Evolutionary conservation across 2,888 invertebrate species (phyloP), one percentile per base, ranked within the genome.

Genomic region (Portevinia maculata): DNA sequence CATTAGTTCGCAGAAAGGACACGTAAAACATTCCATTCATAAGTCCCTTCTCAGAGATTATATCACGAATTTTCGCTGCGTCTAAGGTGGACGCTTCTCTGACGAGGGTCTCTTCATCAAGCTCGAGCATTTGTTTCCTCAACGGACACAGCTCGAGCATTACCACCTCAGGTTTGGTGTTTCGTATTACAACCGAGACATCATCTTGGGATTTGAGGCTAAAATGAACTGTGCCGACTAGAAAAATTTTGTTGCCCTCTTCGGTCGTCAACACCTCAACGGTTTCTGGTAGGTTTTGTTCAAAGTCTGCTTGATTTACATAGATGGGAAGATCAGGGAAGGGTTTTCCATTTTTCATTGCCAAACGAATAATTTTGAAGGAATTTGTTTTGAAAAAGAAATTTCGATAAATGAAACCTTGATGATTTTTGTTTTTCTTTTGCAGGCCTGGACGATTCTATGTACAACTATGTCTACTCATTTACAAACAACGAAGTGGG

Each of bases 181-280:
- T 87, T 19, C 86, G 79, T 46, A 87, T 85, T 3, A 86, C 86
- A 92, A 93, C 91, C 1, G 94, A 93, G 11, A 99, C 98, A 92
- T 99, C 98, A 81, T 97, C 94, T 90, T 97, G 97, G 84, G 98
- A 98, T 90, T 97, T 95, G 86, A 93, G 90, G 88, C 98, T 98
- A 89, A 98, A 99, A 91, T 99, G 98, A 34, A 98, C 98, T 8
- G 98, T 98, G 55, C 98, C 98, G 15, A 99, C 94, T 70, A 99
- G 89, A 91, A 97, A 98, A 13, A 98, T 94, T 90, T 95, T 96
- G 11, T 95, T 94, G 41, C 96, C 97, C 86, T 94, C 93, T 1
- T 93, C 92, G 11, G 94, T 93, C 85, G 93, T 93, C 32, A 97
- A 90, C 13, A 95, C 91, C 2, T 95, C 94, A 15, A 97, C 96